Evolutionary conservation across 1,140 invertebrate species (phyloP), one percentile per base, ranked within the genome.

Genomic region (Chionoecetes opilio): DNA sequence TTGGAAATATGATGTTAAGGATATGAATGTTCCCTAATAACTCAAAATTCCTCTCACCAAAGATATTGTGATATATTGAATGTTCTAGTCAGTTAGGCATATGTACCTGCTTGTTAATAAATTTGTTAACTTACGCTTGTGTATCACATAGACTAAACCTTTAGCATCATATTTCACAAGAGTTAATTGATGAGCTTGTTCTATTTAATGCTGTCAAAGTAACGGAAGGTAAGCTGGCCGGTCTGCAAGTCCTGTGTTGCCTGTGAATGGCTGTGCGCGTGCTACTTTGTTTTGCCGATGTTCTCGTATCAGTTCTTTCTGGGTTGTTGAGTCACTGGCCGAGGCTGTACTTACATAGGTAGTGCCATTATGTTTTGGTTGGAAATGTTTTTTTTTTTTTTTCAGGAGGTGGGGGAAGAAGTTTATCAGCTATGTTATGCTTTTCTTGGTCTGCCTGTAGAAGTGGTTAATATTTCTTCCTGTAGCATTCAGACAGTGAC

Each of bases 31-130:
- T 32, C 32, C 41, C 32, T 21, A 82, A 31, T 38, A 46, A 29
- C 37, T 26, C 46, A 93, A 93, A 87, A 89, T 75, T 88, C 35
- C 6, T 82, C 35, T 75, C 11, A 35, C 46, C 46, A 32, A 89
- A 89, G 85, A 63, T 53, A 53, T 53, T 94, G 88, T 94, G 93
- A 91, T 94, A 85, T 53, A 46, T 92, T 92, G 38, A 46, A n/a
- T 93, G 93, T 93, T 84, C 82, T 94, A 94, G 93, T 85, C 53
- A 85, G 88, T 91, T 91, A 94, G 82, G 35, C 82, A 84, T 46
- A 93, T 94, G 93, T 94, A 94, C 87, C 53, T 90, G 35, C 93
- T 91, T 91, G 87, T 94, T 94, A 94, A 94, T 94, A 94, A 94
- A 94, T 90, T 89, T 91, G 26, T 94, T 91, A 34, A 94, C 91